phyloP scores from a whole-genome alignment of 2,797 vertebrate species.

The Propithecus perrieri region DNA sequence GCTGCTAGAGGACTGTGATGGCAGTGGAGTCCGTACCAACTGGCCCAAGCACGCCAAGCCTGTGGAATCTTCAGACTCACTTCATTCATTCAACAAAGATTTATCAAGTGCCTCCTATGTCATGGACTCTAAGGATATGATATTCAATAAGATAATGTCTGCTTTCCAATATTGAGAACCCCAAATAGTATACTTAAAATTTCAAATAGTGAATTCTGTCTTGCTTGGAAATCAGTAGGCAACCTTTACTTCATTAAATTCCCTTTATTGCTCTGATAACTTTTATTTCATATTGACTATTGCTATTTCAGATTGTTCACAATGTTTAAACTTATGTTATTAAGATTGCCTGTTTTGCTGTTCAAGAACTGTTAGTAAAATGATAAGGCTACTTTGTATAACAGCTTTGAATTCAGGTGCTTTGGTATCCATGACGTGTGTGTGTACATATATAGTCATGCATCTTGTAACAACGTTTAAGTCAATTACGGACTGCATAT shows the following conservation, averaged over 20 bases:
- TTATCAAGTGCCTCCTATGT: neutral
- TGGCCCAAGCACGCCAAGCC: neutral
- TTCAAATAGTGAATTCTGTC: neutral
- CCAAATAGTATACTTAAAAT: neutral
- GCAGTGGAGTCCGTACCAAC: neutral
- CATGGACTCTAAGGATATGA: neutral
- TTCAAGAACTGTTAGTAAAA: neutral
- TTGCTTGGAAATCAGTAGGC: neutral
- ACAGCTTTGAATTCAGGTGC: neutral
- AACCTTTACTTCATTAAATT: neutral
- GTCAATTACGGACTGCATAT: neutral
- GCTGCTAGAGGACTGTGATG: neutral
- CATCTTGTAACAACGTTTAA: neutral
- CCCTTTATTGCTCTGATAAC: neutral
- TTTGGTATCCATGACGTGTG: neutral
- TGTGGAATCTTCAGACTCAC: neutral
- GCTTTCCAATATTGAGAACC: neutral
- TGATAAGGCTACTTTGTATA: neutral
- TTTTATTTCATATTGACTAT: neutral
- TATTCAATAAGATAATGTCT: neutral
- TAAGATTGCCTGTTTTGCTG: neutral
- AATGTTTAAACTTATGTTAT: neutral
- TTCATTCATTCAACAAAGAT: neutral
- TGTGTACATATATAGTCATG: neutral
- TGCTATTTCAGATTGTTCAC: neutral